phyloP scores from a whole-genome alignment of 2,113 vertebrate genomes.

The Gadus chalcogrammus region DNA sequence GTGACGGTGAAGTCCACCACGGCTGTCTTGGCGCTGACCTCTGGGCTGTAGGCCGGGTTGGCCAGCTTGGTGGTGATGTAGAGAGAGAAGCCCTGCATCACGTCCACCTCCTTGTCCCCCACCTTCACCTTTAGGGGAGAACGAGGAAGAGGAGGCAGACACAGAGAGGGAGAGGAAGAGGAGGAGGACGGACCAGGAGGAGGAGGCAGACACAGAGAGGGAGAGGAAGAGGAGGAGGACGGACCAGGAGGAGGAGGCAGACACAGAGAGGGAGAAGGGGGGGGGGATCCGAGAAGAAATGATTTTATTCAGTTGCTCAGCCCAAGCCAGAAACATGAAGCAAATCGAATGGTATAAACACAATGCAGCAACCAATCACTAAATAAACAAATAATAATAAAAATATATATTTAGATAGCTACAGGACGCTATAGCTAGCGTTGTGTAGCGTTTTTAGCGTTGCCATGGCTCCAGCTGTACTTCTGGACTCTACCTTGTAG shows the following conservation, averaged over 20 bases:
- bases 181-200: too few relatives aligned
- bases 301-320: not conserved
- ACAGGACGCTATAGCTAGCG: not conserved
- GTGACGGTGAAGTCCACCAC: slow-evolving; percentile 85
- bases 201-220: too few relatives aligned
- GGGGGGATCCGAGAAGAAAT: not conserved
- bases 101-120: slow-evolving; percentile 82
- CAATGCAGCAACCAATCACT: too few relatives aligned
- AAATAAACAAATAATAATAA: too few relatives aligned
- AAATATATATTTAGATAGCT: not conserved
- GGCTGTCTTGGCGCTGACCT: slow-evolving; percentile 78
- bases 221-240: too few relatives aligned
- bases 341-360: too few relatives aligned
- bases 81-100: slow-evolving; percentile 75
- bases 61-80: slow-evolving; percentile 84
- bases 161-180: not conserved
- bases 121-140: slow-evolving; percentile 74
- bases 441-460: not conserved
- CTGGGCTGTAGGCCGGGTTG: slow-evolving; percentile 82
- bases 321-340: not conserved
- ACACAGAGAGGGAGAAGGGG: not conserved
- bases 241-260: not conserved
- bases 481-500: slow-evolving; percentile 65
- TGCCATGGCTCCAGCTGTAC: not conserved
- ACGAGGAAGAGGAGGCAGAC: not conserved